Percentiles rank a stretch among this genome's conserved stretches.
Conservation (phyloP, 2,888 invertebrate genomes). For the Pollenia griseotomentosa region DNA sequence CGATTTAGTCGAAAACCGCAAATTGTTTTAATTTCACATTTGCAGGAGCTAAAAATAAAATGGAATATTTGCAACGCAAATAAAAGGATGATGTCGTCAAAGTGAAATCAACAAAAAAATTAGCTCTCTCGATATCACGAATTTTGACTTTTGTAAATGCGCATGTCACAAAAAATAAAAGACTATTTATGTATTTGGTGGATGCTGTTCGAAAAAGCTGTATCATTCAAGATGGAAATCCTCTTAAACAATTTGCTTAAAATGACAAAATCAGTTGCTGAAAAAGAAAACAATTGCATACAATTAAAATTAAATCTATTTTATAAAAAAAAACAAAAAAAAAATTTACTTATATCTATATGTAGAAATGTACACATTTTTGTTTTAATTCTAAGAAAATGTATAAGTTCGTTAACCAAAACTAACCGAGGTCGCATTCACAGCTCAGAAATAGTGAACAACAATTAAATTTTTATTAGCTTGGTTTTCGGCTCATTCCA, state of each 20-base stretch:
- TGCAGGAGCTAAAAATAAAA: constrained; percentile 48
- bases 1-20: constrained; percentile 30
- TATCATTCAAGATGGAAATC: constrained; percentile 41
- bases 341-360: too few species aligned
- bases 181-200: constrained; percentile 1
- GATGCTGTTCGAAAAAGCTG: constrained; percentile 39
- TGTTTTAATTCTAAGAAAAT: too few species aligned
- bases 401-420: too few species aligned
- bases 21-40: constrained; percentile 30
- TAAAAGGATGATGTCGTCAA: constrained; percentile 40
- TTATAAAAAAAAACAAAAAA: too few species aligned
- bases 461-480: background rate
- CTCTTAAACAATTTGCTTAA: constrained; percentile 25
- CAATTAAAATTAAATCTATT: background rate
- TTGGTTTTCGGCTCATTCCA: constrained; percentile 33
- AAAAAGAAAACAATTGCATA: background rate
- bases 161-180: constrained; percentile 36
- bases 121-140: constrained; percentile 25
- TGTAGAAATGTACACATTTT: too few species aligned
- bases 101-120: background rate
- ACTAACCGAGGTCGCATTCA: background rate
- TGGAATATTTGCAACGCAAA: constrained; percentile 16
- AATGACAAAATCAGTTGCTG: constrained; percentile 19
- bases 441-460: background rate
- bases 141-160: constrained; percentile 17